A percentile compares a stretch with the other conserved stretches of the same genome.
These are phyloP conservation scores for Chloroceryle amazona DNA, from an alignment of 2,797 vertebrate genomes.

Conservation along the genomic window DNA sequence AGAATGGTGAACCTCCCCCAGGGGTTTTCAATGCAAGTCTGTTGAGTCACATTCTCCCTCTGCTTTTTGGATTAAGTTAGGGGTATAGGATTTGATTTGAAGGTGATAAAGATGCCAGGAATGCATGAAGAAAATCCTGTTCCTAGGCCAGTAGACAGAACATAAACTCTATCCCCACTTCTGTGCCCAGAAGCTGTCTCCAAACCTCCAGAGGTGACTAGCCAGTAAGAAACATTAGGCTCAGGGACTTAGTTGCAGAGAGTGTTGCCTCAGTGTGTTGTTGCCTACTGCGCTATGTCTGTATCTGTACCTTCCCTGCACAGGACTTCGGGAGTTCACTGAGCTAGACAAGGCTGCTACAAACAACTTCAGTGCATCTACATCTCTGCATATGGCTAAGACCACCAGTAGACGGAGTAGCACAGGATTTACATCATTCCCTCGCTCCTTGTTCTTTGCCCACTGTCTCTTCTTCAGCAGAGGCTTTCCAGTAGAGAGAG, in stretches of 20 bases:
- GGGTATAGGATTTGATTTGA: neutral
- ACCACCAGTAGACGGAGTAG: neutral
- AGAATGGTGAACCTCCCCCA: constrained; percentile 48
- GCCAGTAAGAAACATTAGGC: neutral
- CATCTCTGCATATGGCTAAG: neutral
- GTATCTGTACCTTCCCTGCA: neutral
- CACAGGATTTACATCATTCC: neutral
- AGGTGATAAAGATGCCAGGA: constrained; percentile 12
- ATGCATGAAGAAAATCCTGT: constrained; percentile 27
- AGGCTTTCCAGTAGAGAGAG: neutral
- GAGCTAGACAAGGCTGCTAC: neutral
- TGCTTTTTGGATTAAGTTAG: constrained; percentile 31
- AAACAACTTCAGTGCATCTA: neutral
- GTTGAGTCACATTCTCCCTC: constrained; percentile 41
- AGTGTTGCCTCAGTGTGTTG: neutral
- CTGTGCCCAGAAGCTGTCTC: neutral
- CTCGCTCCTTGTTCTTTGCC: neutral
- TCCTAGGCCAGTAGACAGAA: neutral
- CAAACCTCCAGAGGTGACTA: neutral
- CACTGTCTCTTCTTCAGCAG: neutral
- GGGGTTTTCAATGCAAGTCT: constrained; percentile 55
- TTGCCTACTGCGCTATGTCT: neutral
- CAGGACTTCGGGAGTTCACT: neutral
- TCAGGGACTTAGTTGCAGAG: neutral
- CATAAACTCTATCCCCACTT: neutral